Evolutionary conservation across 2,797 vertebrate genomes (phyloP).

Genomic region (Cottoperca gobio): DNA sequence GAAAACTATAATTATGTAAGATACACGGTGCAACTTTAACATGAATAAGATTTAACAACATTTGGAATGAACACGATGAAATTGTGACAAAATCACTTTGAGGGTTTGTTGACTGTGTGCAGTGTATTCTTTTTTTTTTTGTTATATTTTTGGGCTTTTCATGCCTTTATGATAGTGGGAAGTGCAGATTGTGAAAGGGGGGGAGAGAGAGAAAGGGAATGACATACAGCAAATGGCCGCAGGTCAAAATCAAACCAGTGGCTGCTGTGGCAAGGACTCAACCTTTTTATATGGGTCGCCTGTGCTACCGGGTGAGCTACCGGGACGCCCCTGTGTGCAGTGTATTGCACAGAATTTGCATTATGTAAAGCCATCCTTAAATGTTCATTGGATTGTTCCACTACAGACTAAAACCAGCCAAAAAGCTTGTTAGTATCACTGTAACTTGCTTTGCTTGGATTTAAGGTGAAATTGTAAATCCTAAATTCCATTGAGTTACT

Average conservation of each 20-base stretch:
- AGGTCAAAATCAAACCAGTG: too few relatives aligned
- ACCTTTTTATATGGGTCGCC: too few relatives aligned
- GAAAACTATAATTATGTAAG: neutral
- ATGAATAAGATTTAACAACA: neutral
- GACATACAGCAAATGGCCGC: too few relatives aligned
- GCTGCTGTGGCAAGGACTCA: too few relatives aligned
- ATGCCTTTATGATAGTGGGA: too few relatives aligned
- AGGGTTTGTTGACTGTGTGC: neutral
- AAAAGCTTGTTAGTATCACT: slow-evolving; percentile 36
- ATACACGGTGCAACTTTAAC: neutral
- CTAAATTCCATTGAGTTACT: slow-evolving; percentile 5
- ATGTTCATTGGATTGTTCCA: slow-evolving; percentile 40
- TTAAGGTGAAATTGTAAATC: slow-evolving; percentile 24
- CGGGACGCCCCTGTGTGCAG: neutral
- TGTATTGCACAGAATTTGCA: slow-evolving; percentile 33
- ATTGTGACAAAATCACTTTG: neutral
- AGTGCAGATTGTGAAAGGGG: too few relatives aligned
- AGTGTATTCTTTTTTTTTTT: too few relatives aligned
- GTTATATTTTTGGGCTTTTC: too few relatives aligned
- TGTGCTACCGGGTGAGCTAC: too few relatives aligned
- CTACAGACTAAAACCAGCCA: slow-evolving; percentile 17
- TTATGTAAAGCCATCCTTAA: slow-evolving; percentile 26
- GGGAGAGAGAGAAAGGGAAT: too few relatives aligned
- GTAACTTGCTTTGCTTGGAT: slow-evolving; percentile 5
- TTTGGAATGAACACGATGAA: slow-evolving; percentile 3